Base-by-base conservation (phyloP, 1,140 invertebrate species). In the Stegodyphus mimosarum region DNA sequence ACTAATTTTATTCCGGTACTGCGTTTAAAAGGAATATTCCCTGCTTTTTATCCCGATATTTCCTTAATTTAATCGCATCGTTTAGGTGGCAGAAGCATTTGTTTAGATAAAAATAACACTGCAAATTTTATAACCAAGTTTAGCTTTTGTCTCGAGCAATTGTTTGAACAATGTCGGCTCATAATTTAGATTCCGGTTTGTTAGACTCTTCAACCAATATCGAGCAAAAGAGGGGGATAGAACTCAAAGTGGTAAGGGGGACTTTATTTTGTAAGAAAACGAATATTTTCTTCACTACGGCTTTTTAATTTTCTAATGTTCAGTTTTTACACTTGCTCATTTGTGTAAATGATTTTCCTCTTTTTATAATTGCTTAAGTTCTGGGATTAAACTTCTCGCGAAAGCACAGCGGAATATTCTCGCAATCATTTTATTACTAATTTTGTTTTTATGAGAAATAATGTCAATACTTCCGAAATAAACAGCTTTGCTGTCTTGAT, bases 21-120 rank as follows among this genome's bases (percentile, higher is more conserved):
- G 49, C 66, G 55, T 83, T 66, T 83, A 70, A 53, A 60, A 15
- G 81, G 73, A 74, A 70, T 52, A 83, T 84, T 84, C 70, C 66
- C 15, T 75, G 63, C 72, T 84, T 84, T 83, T 84, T 84, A 84
- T 76, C 63, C 18, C 50, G 63, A 84, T 84, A 72, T 76, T 63
- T n/a, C n/a, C 50, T 69, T 84, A 84, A 84, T 84, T 84, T 75
- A 84, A 84, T 84, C 81, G 81, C 73, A 69, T 84, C 72, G 17
- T 84, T 84, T 84, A 70, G 73, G 50, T 69, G 81, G 81, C 73
- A 75, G 81, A 50, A 84, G 81, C 81, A 76, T 75, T 84, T 84
- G 81, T 84, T 84, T 84, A 49, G 63, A 84, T 84, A 84, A 84
- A 84, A 84, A 84, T 84, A 84, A 84, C 81, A 75, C 81, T 84